Evolutionary conservation across 53 echinoderm and acorn worm species (phyloP).

Genomic region (Astropecten irregularis): DNA sequence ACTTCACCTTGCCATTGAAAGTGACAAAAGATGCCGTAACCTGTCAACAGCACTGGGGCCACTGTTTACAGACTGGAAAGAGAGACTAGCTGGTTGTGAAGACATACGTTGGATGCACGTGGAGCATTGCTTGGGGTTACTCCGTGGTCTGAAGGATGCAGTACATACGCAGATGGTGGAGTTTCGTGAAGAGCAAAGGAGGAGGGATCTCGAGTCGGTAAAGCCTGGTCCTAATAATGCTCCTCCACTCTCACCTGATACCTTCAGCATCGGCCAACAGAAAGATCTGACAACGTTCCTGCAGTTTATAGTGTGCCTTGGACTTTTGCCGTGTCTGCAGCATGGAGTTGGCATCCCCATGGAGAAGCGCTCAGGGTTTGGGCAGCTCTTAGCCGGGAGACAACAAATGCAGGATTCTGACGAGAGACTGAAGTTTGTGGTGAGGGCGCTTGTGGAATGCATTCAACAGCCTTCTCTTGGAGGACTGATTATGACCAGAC

Average conservation of each 20-base stretch:
- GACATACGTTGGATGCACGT: constrained; percentile 68
- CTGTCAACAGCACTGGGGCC: constrained; percentile 15
- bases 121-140: constrained; percentile 63
- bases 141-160: constrained; percentile 50
- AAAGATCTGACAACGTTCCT: constrained; percentile 59
- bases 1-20: constrained; percentile 52
- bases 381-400: constrained; percentile 31
- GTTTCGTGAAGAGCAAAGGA: constrained; percentile 28
- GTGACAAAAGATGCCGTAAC: constrained; percentile 18
- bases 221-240: constrained; percentile 49
- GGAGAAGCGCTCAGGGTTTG: constrained; percentile 73
- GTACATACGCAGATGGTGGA: constrained; percentile 29
- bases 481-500: constrained; percentile 80
- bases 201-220: background rate
- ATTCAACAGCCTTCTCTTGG: constrained; percentile 70
- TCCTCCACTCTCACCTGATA: constrained; percentile 79
- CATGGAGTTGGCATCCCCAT: constrained; percentile 91
- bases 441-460: constrained; percentile 63
- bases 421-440: constrained; percentile 65
- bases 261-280: constrained; percentile 87
- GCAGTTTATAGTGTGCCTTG: constrained; percentile 87
- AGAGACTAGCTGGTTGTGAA: background rate
- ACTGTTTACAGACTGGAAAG: constrained; percentile 22
- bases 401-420: background rate
- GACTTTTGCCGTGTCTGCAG: constrained; percentile 73